Percentiles rank a stretch among this genome's conserved stretches.
phyloP scores from a whole-genome alignment of 2,888 invertebrate genomes.

The Zeuzera pyrina region DNA sequence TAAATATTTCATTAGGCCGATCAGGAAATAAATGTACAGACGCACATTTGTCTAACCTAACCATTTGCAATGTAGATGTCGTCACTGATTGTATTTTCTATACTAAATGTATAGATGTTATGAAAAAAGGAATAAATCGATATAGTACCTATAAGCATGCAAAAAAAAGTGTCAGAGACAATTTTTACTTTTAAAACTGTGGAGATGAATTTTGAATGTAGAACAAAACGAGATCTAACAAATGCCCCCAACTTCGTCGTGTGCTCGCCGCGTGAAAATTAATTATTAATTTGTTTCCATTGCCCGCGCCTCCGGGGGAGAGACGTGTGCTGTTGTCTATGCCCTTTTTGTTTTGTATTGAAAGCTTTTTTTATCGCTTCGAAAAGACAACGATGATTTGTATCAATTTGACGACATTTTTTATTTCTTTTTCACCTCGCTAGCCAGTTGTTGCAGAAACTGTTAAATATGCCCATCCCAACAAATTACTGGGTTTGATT shows the following conservation, averaged over 20 bases:
- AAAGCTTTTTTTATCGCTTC: conserved; percentile 49
- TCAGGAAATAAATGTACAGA: no score
- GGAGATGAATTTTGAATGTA: conserved; percentile 53
- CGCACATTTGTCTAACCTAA: no score
- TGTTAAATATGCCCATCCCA: no score
- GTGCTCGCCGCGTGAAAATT: conserved; percentile 56
- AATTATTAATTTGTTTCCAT: conserved; percentile 67
- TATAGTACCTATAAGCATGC: no score
- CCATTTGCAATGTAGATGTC: no score
- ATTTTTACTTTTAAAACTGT: conserved; percentile 50
- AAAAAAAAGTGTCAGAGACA: no score
- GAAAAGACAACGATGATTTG: conserved; percentile 48
- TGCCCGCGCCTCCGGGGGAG: conserved; percentile 39
- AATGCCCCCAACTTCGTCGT: conserved; percentile 44
- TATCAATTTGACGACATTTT: conserved; percentile 34
- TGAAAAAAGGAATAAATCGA: no score
- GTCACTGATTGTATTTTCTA: no score
- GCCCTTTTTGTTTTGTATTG: conserved; percentile 35
- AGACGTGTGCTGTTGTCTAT: conserved; percentile 42
- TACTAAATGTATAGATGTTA: no score
- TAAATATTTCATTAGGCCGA: conserved; percentile 8
- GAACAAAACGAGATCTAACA: conserved; percentile 56
- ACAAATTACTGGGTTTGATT: no score
- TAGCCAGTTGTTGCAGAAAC: no score
- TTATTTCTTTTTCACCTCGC: no score